Evolutionary conservation across 53 echinoderm and acorn worm species (phyloP).

Genomic region (Hippasteria phrygiana): DNA sequence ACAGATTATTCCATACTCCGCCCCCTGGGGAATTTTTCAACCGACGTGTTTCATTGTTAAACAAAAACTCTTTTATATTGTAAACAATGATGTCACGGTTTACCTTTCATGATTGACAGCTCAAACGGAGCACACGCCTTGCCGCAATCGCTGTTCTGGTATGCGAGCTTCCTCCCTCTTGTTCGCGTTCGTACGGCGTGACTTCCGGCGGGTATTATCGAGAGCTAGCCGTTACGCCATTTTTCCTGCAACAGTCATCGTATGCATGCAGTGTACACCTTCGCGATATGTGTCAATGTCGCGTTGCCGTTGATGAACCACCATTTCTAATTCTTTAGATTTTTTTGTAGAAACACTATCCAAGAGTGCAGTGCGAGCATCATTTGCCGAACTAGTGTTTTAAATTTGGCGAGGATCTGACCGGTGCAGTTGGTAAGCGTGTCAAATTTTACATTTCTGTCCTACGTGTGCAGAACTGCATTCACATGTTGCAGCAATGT

Average conservation of each 20-base stretch:
- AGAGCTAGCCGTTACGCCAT: constrained; percentile 32
- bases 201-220: constrained; percentile 38
- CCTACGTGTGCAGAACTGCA: too few relatives aligned
- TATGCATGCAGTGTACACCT: too few relatives aligned
- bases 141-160: constrained; percentile 52
- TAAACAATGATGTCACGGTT: constrained; percentile 58
- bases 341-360: background rate
- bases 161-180: constrained; percentile 43
- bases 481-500: too few relatives aligned
- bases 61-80: constrained; percentile 10
- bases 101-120: constrained; percentile 56
- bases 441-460: too few relatives aligned
- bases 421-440: too few relatives aligned
- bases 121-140: constrained; percentile 46
- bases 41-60: background rate
- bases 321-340: constrained; percentile 7
- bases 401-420: background rate
- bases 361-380: background rate
- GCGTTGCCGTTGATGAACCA: background rate
- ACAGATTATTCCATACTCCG: background rate
- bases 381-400: background rate
- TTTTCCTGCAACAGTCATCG: constrained; percentile 65
- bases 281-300: constrained; percentile 60
- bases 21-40: background rate
- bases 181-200: background rate